phyloP scores from a whole-genome alignment of 2,888 invertebrate species.

The Ligdia adustata region DNA sequence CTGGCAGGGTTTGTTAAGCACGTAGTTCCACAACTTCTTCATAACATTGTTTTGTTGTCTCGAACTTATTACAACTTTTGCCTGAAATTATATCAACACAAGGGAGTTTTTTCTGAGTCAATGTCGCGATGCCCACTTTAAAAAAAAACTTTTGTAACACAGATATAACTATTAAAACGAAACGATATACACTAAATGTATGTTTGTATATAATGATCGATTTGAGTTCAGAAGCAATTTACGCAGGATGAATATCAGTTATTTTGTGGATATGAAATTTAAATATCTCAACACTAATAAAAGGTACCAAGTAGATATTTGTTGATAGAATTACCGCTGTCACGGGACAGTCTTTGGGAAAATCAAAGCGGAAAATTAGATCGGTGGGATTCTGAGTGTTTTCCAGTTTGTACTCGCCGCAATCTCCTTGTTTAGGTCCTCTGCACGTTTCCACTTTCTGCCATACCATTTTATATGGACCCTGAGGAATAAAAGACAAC shows the following conservation, averaged over 20 bases:
- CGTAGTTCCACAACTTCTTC: slow-evolving; percentile 65
- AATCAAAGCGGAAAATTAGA: slow-evolving; percentile 57
- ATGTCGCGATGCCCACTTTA: too few relatives aligned
- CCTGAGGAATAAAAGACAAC: too few relatives aligned
- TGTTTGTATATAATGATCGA: too few relatives aligned
- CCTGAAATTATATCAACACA: slow-evolving; percentile 49
- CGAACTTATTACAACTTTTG: slow-evolving; percentile 56
- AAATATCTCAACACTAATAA: too few relatives aligned
- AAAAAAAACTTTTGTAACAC: too few relatives aligned
- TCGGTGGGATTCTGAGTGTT: slow-evolving; percentile 60
- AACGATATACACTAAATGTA: too few relatives aligned
- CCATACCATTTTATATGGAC: slow-evolving; percentile 59
- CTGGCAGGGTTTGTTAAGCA: slow-evolving; percentile 65
- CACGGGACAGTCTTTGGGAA: slow-evolving; percentile 59
- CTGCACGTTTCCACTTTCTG: slow-evolving; percentile 58
- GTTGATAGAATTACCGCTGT: slow-evolving; percentile 51
- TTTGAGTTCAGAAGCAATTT: too few relatives aligned
- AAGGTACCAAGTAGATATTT: too few relatives aligned
- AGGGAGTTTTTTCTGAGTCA: background rate
- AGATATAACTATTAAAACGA: too few relatives aligned
- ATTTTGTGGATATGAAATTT: too few relatives aligned
- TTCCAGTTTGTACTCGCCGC: slow-evolving; percentile 53
- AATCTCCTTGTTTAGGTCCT: slow-evolving; percentile 64
- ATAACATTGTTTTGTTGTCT: slow-evolving; percentile 52
- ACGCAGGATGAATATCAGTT: too few relatives aligned